Base-by-base conservation (phyloP, 1,140 invertebrate species). In the Tetragonula clypearis region DNA sequence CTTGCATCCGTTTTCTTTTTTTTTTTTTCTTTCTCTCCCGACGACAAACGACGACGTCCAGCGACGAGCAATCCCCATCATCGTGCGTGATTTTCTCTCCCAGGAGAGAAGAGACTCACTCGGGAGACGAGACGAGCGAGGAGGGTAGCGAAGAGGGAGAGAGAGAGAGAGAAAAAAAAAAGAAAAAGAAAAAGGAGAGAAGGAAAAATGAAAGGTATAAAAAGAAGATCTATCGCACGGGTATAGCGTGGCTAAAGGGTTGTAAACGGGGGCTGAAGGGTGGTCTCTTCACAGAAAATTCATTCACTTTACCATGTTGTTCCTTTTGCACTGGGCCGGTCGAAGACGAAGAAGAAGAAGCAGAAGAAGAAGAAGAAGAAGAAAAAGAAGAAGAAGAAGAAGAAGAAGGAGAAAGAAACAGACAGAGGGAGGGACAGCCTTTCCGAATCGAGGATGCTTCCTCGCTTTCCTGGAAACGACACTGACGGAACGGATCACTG, bases 401-500 rank as follows among this genome's bases (percentile, higher is more conserved):
- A 30, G 30, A 78, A 69, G 62, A 81, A 35, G 35, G 55, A 76
- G 55, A 73, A 53, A 82, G 35, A 74, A 66, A 56, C 14, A 69
- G 69, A 77, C 21, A 81, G 87, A 75, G 69, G 68, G 72, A 66
- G 68, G 49, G 78, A 66, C 69, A 65, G 41, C 62, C 66, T 62
- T 80, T 58, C 60, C 55, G 49, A 49, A 21, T 55, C 56, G 79
- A 88, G 66, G 72, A 78, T 30, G 71, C 56, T 78, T 77, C 35
- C 87, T 86, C 84, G 79, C 14, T 86, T 80, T 83, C 71, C 66
- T 86, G 80, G 56, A 78, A 86, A 86, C 74, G 77, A 65, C 92
- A 92, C 92, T 92, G 91, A 92, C 82, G 81, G 87, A 88, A 90
- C 91, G 90, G 91, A 93, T 92, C 92, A 93, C 93, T 92, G 91